A percentile compares a stretch with the other conserved stretches of the same genome.
phyloP scores from a whole-genome alignment of 2,113 vertebrate species.

The Saguinus imperator region DNA sequence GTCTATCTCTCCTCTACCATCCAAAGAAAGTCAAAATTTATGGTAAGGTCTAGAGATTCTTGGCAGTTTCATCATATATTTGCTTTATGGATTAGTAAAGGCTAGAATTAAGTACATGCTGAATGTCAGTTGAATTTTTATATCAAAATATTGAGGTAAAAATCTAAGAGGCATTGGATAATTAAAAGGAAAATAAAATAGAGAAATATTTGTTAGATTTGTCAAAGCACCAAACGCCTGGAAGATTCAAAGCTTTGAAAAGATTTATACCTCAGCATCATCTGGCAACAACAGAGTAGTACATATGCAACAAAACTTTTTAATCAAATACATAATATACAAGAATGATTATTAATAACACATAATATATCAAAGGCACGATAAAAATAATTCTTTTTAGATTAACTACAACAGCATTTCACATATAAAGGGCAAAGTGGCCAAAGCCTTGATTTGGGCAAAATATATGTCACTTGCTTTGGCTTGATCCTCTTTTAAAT shows the following conservation, averaged over 20 bases:
- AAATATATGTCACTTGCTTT: not conserved
- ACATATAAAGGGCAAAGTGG: not conserved
- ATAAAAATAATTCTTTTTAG: not conserved
- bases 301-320: not conserved
- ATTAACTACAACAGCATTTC: not conserved
- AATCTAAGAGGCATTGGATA: not conserved
- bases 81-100: not conserved
- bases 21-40: not conserved
- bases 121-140: conserved; percentile 11
- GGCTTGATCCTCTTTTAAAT: not conserved
- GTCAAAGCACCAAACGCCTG: not conserved
- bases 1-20: not conserved
- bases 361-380: not conserved
- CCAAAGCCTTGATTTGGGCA: not conserved
- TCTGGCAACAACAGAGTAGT: not conserved
- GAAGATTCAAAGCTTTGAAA: conserved; percentile 18
- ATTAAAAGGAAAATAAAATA: conserved; percentile 43
- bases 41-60: not conserved
- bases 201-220: conserved; percentile 43
- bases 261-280: not conserved
- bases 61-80: not conserved
- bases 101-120: not conserved
- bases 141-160: conserved; percentile 14
- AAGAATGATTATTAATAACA: not conserved
- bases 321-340: not conserved